phyloP scores from a whole-genome alignment of 2,888 invertebrate species.

The Bimastos eiseni region DNA sequence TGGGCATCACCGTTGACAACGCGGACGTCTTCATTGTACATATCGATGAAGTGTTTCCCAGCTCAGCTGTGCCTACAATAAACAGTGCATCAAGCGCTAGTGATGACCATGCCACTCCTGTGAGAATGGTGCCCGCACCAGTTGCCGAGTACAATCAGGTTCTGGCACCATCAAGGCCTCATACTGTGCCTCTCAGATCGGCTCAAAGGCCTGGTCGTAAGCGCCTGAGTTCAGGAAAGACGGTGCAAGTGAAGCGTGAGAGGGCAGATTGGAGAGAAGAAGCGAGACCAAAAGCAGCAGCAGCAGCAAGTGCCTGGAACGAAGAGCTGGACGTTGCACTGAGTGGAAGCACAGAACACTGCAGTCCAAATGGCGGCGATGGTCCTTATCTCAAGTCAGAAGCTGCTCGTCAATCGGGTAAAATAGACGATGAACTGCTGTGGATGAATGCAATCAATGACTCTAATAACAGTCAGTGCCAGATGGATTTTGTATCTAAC shows the following conservation, averaged over 20 bases:
- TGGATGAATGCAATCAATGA: background rate
- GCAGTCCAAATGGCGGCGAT: background rate
- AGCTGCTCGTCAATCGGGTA: background rate
- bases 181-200: background rate
- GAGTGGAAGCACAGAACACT: background rate
- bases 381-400: background rate
- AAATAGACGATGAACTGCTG: background rate
- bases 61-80: background rate
- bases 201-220: background rate
- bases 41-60: constrained; percentile 2
- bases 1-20: background rate
- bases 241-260: background rate
- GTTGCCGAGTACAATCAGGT: background rate
- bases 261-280: background rate
- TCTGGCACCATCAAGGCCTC: background rate
- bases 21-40: constrained; percentile 3
- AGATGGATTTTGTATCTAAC: background rate
- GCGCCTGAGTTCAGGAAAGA: background rate
- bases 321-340: background rate
- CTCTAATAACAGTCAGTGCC: background rate
- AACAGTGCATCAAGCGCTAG: background rate
- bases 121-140: background rate
- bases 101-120: background rate
- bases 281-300: background rate
- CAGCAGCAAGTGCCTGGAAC: background rate